Evolutionary conservation across 2,113 vertebrate genomes (phyloP), one percentile per base, ranked within the genome.

Genomic region (Heterotilapia buettikoferi): DNA sequence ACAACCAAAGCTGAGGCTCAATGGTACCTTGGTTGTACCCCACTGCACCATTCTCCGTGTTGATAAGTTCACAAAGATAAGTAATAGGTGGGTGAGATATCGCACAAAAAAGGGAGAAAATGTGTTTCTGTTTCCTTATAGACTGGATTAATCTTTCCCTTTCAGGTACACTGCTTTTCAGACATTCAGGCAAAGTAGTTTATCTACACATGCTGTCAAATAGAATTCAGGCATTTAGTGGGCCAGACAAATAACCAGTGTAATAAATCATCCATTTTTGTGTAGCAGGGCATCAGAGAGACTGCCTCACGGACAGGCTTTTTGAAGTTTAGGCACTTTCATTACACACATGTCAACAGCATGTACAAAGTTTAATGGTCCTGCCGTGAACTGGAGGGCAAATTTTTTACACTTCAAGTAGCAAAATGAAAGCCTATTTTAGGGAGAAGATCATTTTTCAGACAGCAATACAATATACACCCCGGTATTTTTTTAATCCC

Each of bases 311-410:
- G 56, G 89, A 93, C 82, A 89, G 87, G 87, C 84, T 91, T 87
- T 92, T 93, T 94, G 93, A 94, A 93, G 94, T 94, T 92, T 84
- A 85, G 90, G 88, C 90, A 89, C 88, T 95, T 95, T 91, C 92
- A 95, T 95, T 95, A 95, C 95, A 94, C 88, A 94, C 91, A 80
- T 94, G 93, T 95, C 94, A 95, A 94, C 94, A 92, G 89, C 89
- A 88, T 89, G 92, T 89, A 86, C 88, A 93, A 86, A 93, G 92
- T 95, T 91, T 88, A 92, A 96, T 92, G 90, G 88, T 94, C 86
- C 88, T 80, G 83, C 82, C 38, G 84, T 88, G 87, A 93, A 90
- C 89, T 92, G 33, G 11, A 43, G 68, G 87, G 88, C 88, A 84
- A 18, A 47, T 90, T 84, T 87, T 87, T 90, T 87, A 86, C 89